A percentile compares a stretch with the other conserved stretches of the same genome.
phyloP scores from a whole-genome alignment of 2,888 invertebrate genomes.

The Sphinx pinastri region DNA sequence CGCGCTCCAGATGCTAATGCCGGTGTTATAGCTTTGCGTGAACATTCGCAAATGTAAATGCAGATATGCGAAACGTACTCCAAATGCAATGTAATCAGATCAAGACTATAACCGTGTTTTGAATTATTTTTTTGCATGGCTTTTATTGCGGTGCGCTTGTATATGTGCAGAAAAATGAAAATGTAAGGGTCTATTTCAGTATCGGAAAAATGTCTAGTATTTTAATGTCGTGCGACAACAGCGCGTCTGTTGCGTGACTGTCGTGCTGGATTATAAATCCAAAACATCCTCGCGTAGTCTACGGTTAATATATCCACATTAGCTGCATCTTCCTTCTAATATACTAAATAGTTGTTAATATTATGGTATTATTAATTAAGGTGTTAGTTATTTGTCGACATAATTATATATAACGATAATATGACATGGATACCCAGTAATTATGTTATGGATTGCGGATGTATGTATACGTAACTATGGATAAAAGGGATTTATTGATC shows the following conservation, averaged over 20 bases:
- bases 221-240: too few relatives aligned
- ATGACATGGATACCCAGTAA: neutral
- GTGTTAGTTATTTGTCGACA: neutral
- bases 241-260: too few relatives aligned
- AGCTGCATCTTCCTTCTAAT: too few relatives aligned
- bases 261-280: too few relatives aligned
- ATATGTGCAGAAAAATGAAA: neutral
- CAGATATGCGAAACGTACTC: constrained; percentile 10
- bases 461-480: neutral
- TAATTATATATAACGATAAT: neutral
- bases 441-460: constrained; percentile 2
- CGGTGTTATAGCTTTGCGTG: constrained; percentile 7
- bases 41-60: constrained; percentile 20
- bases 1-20: constrained; percentile 20
- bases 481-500: neutral
- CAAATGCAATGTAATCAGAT: constrained; percentile 16
- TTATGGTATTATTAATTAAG: too few relatives aligned
- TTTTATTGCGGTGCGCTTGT: neutral
- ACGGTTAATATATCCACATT: too few relatives aligned
- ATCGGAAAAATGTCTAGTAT: neutral
- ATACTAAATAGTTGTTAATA: neutral
- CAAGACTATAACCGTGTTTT: constrained; percentile 12
- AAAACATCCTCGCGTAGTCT: too few relatives aligned
- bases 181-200: neutral
- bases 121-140: neutral